These are phyloP conservation scores for Sorex maritimensis DNA, from an alignment of 2,797 vertebrate genomes.

Conservation along the genomic window DNA sequence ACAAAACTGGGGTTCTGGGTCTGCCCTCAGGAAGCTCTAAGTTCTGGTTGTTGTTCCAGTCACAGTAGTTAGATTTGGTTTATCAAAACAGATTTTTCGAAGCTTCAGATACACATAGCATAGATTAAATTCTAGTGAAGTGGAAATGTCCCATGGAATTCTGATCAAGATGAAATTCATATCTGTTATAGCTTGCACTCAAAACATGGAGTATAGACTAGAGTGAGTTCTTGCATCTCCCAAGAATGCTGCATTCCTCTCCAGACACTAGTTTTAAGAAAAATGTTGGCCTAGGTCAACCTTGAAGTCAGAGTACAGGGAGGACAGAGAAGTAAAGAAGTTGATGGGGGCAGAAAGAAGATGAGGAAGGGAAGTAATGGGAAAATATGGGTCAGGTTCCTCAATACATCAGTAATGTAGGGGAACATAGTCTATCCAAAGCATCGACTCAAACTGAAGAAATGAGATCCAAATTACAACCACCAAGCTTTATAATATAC, in stretches of 20 bases:
- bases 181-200: not conserved
- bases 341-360: too few relatives aligned
- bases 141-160: not conserved
- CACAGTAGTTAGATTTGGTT: not conserved
- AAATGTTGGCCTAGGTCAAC: too few relatives aligned
- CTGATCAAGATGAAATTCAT: conserved; percentile 17
- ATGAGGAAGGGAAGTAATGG: too few relatives aligned
- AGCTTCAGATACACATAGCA: not conserved
- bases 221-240: not conserved
- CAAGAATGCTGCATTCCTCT: not conserved
- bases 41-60: not conserved
- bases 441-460: too few relatives aligned
- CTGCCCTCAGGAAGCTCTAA: not conserved
- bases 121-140: not conserved
- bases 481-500: too few relatives aligned
- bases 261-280: too few relatives aligned
- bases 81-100: not conserved
- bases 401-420: too few relatives aligned
- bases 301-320: too few relatives aligned
- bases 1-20: not conserved
- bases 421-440: too few relatives aligned
- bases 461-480: too few relatives aligned
- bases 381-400: too few relatives aligned
- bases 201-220: not conserved
- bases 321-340: too few relatives aligned